Evolutionary conservation across 2,888 invertebrate species (phyloP).

Genomic region (Drosophila tanythrix): DNA sequence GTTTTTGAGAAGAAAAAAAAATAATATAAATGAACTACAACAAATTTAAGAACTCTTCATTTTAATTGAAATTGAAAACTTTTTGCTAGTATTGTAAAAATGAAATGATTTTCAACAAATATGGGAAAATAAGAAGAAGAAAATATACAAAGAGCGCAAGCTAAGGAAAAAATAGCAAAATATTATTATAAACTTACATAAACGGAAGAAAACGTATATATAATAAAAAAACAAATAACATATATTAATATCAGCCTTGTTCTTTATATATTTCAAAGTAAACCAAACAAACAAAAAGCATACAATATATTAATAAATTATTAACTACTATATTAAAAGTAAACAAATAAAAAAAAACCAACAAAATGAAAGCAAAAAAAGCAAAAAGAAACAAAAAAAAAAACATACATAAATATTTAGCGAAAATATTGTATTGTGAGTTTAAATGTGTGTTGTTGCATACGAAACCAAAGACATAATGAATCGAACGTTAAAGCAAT

Average conservation of each 20-base stretch:
- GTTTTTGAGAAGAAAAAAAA: constrained; percentile 42
- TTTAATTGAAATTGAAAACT: constrained; percentile 59
- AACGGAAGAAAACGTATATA: constrained; percentile 46
- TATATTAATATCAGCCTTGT: constrained; percentile 81
- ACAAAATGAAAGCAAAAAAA: constrained; percentile 51
- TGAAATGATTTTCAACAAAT: constrained; percentile 40
- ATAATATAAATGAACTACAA: constrained; percentile 35
- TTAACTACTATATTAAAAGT: constrained; percentile 75
- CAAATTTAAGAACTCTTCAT: constrained; percentile 53
- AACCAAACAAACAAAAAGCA: constrained; percentile 58
- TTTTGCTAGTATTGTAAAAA: constrained; percentile 76
- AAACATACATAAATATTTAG: constrained; percentile 82
- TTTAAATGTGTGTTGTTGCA: constrained; percentile 84
- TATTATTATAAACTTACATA: constrained; percentile 76
- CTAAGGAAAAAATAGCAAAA: constrained; percentile 68
- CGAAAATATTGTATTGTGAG: constrained; percentile 84
- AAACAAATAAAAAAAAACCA: constrained; percentile 58
- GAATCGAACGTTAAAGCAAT: constrained; percentile 45
- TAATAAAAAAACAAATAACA: constrained; percentile 26
- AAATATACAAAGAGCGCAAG: constrained; percentile 61
- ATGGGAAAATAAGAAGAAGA: constrained; percentile 28
- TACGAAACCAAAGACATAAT: constrained; percentile 59
- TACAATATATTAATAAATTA: constrained; percentile 74
- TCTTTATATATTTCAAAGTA: constrained; percentile 80
- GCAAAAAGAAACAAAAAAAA: constrained; percentile 56